Percentiles rank a stretch among this genome's conserved stretches.
Evolutionary conservation across 2,113 vertebrate genomes (phyloP).

Genomic region (Leucopsar rothschildi): DNA sequence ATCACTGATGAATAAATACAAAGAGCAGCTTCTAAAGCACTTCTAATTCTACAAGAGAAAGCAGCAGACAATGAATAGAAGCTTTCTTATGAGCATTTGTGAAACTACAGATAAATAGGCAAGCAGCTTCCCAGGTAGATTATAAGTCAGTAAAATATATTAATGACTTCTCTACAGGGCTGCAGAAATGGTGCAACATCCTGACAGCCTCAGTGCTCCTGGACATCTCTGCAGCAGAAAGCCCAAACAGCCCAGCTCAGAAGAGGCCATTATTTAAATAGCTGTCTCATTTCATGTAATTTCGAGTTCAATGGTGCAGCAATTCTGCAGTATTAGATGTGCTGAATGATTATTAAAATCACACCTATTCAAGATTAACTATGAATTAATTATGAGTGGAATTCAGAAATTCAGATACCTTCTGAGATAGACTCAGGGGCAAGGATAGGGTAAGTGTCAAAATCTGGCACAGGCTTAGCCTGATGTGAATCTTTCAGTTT

Average conservation of each 20-base stretch:
- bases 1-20: not conserved
- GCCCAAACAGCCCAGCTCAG: slow-evolving; percentile 13
- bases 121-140: not conserved
- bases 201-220: slow-evolving; percentile 15
- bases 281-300: slow-evolving; percentile 61
- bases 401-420: slow-evolving; percentile 35
- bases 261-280: slow-evolving; percentile 59
- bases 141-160: not conserved
- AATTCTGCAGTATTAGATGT: slow-evolving; percentile 61
- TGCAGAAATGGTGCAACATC: not conserved
- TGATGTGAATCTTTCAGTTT: not conserved
- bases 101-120: slow-evolving; percentile 13
- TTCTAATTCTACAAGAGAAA: not conserved
- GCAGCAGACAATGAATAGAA: not conserved
- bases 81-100: not conserved
- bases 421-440: not conserved
- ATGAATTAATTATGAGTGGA: slow-evolving; percentile 64
- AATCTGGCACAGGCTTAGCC: not conserved
- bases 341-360: slow-evolving; percentile 65
- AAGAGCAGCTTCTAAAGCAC: not conserved
- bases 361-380: slow-evolving; percentile 61
- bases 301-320: slow-evolving; percentile 52
- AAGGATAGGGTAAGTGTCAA: not conserved
- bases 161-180: not conserved
- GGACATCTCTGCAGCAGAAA: slow-evolving; percentile 14